Percentiles rank a stretch among this genome's conserved stretches.
Conservation (phyloP, 1,140 invertebrate genomes). For the Cepaea nemoralis region DNA sequence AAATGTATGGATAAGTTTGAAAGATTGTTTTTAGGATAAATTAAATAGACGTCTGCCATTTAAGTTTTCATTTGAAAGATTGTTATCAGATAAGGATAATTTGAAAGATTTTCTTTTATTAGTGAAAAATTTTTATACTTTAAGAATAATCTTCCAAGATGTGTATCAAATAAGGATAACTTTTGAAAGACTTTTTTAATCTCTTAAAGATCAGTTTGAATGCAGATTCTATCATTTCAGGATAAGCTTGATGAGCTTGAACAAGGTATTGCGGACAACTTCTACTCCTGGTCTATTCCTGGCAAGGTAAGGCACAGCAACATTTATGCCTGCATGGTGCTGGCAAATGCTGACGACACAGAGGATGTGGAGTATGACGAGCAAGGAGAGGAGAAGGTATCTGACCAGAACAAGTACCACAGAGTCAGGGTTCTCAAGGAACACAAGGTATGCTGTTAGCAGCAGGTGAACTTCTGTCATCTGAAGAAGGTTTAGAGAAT, state of each 20-base stretch:
- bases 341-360: neutral
- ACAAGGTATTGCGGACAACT: neutral
- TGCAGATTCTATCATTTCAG: constrained; percentile 23
- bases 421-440: constrained; percentile 17
- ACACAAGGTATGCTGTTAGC: constrained; percentile 7
- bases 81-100: too few species aligned
- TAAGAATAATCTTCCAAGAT: too few species aligned
- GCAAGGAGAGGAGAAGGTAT: neutral
- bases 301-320: neutral
- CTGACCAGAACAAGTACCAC: neutral
- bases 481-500: too few species aligned
- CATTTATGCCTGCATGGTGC: constrained; percentile 16
- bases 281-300: constrained; percentile 13
- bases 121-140: too few species aligned
- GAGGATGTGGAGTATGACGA: constrained; percentile 15
- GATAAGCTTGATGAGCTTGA: constrained; percentile 34
- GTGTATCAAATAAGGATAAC: too few species aligned
- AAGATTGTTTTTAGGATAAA: too few species aligned
- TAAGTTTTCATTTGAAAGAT: too few species aligned
- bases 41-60: too few species aligned
- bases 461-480: too few species aligned
- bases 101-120: too few species aligned
- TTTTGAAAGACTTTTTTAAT: neutral
- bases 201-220: neutral
- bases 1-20: too few species aligned